Conservation (phyloP, 2,888 invertebrate species). For the Pseudanteris insignis region DNA sequence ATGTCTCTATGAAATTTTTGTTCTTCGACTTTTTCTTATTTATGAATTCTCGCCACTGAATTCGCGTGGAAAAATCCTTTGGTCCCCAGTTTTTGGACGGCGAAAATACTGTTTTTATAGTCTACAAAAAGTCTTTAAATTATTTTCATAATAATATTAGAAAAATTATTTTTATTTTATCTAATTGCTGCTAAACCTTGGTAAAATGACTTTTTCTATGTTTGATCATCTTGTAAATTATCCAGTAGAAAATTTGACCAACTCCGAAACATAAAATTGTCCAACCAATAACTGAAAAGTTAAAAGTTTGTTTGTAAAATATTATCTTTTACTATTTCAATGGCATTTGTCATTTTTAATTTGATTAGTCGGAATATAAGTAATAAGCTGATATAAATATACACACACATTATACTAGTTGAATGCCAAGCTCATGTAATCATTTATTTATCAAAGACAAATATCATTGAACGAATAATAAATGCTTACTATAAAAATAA, state of each 20-base stretch:
- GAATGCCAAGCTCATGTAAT: no score
- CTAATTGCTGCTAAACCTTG: no score
- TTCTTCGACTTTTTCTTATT: constrained; percentile 45
- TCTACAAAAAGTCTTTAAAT: constrained; percentile 50
- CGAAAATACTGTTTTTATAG: constrained; percentile 52
- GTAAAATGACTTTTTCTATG: constrained; percentile 46
- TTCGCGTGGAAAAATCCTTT: constrained; percentile 48
- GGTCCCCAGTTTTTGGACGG: constrained; percentile 61
- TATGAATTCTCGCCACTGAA: constrained; percentile 57
- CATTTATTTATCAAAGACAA: no score
- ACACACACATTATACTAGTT: no score
- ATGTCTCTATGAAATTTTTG: constrained; percentile 1
- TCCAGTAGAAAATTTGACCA: constrained; percentile 69
- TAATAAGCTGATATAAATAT: no score
- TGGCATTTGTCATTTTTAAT: no score
- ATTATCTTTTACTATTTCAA: no score
- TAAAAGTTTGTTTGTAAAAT: no score
- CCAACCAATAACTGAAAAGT: constrained; percentile 69
- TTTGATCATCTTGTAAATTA: constrained; percentile 54
- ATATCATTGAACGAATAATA: no score
- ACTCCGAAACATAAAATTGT: constrained; percentile 67
- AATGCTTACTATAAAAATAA: constrained; percentile 24
- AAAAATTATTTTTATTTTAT: no score
- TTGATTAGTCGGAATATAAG: no score
- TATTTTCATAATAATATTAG: no score